phyloP scores from a whole-genome alignment of 2,797 vertebrate species.

The Muscicapa comitata region DNA sequence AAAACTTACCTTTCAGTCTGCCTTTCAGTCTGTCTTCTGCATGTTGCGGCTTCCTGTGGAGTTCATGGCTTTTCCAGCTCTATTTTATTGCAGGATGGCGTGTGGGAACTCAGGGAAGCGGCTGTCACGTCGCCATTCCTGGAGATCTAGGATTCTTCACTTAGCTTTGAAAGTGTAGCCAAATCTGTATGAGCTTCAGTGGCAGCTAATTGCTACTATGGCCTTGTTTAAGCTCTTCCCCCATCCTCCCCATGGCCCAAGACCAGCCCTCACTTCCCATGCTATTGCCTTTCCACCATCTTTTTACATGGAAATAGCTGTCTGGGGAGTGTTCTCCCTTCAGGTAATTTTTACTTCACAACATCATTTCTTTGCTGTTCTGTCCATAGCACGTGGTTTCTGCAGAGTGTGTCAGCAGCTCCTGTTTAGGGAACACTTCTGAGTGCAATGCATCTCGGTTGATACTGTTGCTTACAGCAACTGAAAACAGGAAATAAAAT shows the following conservation, averaged over 20 bases:
- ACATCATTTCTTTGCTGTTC: background rate
- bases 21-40: background rate
- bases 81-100: background rate
- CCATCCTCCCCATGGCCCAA: rapidly evolving
- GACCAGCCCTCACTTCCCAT: background rate
- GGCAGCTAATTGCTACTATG: background rate
- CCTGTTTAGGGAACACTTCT: background rate
- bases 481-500: background rate
- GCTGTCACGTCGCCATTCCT: background rate
- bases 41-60: background rate
- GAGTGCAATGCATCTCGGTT: background rate
- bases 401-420: background rate
- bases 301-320: background rate
- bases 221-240: background rate
- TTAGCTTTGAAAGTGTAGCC: background rate
- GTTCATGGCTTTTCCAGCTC: background rate
- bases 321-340: background rate
- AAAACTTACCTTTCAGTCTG: background rate
- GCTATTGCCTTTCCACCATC: background rate
- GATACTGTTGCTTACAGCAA: background rate
- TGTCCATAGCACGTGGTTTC: background rate
- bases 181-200: background rate
- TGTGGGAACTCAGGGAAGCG: background rate
- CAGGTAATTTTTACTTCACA: background rate
- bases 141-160: background rate